Conservation (phyloP, 1,140 invertebrate genomes). For the Drosophila neocordata region DNA sequence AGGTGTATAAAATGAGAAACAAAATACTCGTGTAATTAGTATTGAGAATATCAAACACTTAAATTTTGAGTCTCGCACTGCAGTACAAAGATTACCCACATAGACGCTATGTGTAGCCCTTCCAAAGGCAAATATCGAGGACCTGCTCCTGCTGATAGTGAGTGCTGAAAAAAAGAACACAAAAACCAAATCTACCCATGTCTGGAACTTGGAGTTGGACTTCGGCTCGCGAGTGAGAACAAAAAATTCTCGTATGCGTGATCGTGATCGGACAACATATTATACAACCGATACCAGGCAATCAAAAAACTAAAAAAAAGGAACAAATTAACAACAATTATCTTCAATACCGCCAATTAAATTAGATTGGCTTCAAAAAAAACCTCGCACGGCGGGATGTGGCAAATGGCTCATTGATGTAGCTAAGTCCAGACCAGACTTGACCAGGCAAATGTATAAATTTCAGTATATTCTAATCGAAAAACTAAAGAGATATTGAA, state of each 20-base stretch:
- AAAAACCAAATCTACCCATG: neutral
- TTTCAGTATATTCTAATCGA: neutral
- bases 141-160: neutral
- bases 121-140: neutral
- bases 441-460: neutral
- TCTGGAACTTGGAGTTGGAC: neutral
- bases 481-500: too few species aligned
- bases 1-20: constrained; percentile 32
- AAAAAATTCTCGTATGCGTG: constrained; percentile 16
- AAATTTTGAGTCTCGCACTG: neutral
- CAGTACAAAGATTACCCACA: neutral
- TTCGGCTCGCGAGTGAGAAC: constrained; percentile 6
- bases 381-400: constrained; percentile 10
- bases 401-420: constrained; percentile 1
- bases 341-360: constrained; percentile 28
- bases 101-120: neutral
- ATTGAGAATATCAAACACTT: constrained; percentile 31
- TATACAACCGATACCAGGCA: constrained; percentile 8
- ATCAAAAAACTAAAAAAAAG: constrained; percentile 14
- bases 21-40: constrained; percentile 50
- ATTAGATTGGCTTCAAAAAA: constrained; percentile 21
- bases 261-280: constrained; percentile 19
- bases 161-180: neutral
- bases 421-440: neutral
- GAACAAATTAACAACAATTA: constrained; percentile 30